Evolutionary conservation across 2,113 vertebrate genomes (phyloP).

Genomic region (Otocyon megalotis): DNA sequence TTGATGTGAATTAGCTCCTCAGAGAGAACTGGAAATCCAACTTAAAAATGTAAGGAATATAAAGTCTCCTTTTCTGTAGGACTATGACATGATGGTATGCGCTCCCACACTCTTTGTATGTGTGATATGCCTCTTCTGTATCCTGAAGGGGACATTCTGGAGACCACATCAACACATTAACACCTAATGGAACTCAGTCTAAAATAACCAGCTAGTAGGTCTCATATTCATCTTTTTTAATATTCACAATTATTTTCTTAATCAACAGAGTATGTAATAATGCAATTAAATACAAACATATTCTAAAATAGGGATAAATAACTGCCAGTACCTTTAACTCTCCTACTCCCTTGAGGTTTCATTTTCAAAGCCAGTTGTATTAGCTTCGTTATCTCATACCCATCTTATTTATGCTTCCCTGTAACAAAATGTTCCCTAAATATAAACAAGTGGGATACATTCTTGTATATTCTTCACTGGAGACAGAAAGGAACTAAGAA

Average conservation of each 20-base stretch:
- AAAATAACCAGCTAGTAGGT: not conserved
- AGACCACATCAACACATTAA: not conserved
- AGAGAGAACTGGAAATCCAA: slow-evolving; percentile 49
- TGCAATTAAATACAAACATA: not conserved
- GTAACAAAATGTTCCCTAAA: not conserved
- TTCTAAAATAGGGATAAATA: not conserved
- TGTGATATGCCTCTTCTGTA: not conserved
- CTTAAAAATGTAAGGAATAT: not conserved
- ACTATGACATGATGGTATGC: not conserved
- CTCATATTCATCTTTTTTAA: not conserved
- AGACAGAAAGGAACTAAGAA: not conserved
- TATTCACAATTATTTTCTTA: not conserved
- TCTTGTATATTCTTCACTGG: not conserved
- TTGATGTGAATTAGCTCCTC: slow-evolving; percentile 10
- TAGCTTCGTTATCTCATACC: not conserved
- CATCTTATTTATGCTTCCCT: not conserved
- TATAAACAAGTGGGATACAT: not conserved
- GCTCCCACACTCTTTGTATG: not conserved
- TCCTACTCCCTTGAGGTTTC: not conserved
- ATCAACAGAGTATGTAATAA: not conserved
- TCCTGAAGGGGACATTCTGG: not conserved
- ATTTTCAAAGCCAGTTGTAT: not conserved
- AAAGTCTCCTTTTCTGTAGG: not conserved
- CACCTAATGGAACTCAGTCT: not conserved
- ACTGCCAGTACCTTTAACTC: not conserved